Base-by-base conservation (phyloP, 2,888 invertebrate species). In the Limnephilus rhombicus region DNA sequence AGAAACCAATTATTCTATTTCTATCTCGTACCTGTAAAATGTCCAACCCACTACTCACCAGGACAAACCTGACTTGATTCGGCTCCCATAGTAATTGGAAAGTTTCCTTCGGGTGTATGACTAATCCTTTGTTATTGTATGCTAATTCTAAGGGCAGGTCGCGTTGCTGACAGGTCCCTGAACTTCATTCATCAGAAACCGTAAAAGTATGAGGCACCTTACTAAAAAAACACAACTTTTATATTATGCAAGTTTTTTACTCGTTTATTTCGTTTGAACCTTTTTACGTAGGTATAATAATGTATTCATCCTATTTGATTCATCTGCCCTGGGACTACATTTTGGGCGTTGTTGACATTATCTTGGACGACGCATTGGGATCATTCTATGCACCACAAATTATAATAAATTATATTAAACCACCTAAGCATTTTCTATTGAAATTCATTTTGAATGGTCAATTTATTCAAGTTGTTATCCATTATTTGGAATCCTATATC, bases 111-210 rank as follows among this genome's bases (percentile, higher is more conserved):
- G 53, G 82, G 82, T 24, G 53, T n/a, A 82, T 80, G 68, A 83
- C 68, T 91, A 90, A 91, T 90, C 91, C 83, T 92, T 91, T 91
- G 89, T 83, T 92, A 92, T 92, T 92, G 92, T 92, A 92, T 92
- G 92, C 80, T 81, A 92, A 92, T 92, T 53, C 89, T 53, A 34
- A 88, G 91, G 91, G 92, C 92, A 91, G 92, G 91, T 89, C 91
- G 86, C 91, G 85, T 92, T 92, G 92, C 91, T 90, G 91, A 91
- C 92, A 92, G 91, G 91, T 92, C 82, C 45, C 82, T n/a, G 86
- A n/a, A 87, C 80, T 87, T n/a, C 49, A 81, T 91, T 80, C 68
- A 85, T 87, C 24, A 45, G 80, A 29, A 53, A n/a, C 13, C 89
- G 24, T 11, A 3, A 24, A 18, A 80, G 86, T 13, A 3, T 85